Conservation (phyloP, 2,797 vertebrate species). For the Apogon hyalosoma region DNA sequence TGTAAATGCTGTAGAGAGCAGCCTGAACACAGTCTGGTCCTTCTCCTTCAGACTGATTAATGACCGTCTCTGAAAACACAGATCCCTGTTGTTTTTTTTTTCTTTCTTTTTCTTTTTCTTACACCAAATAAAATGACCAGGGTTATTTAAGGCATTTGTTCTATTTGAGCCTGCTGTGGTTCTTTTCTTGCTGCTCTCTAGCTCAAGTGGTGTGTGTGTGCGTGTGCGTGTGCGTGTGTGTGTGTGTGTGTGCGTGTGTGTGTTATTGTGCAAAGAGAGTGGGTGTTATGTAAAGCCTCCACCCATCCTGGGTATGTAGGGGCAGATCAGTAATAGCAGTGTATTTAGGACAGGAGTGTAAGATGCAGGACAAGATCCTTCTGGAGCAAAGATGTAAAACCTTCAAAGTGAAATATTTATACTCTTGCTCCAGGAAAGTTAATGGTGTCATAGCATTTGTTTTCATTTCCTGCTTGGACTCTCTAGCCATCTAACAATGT, state of each 20-base stretch:
- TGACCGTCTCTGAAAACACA: slow-evolving; percentile 30
- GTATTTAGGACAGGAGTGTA: slow-evolving; percentile 46
- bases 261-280: slow-evolving; percentile 39
- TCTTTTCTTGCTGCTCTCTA: slow-evolving; percentile 34
- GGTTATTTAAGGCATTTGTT: slow-evolving; percentile 57
- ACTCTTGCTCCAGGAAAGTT: slow-evolving; percentile 34
- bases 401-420: slow-evolving; percentile 67
- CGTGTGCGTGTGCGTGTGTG: no score
- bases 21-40: background rate
- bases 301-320: slow-evolving; percentile 54
- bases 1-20: slow-evolving; percentile 14
- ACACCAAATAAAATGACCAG: slow-evolving; percentile 41
- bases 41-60: slow-evolving; percentile 51
- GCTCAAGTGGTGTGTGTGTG: slow-evolving; percentile 7
- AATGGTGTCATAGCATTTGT: slow-evolving; percentile 43
- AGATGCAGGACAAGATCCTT: slow-evolving; percentile 45
- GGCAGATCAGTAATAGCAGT: slow-evolving; percentile 49
- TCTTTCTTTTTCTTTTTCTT: slow-evolving; percentile 1
- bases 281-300: slow-evolving; percentile 69
- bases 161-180: slow-evolving; percentile 55
- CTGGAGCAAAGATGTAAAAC: slow-evolving; percentile 51
- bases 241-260: slow-evolving; percentile 13
- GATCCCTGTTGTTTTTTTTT: background rate
- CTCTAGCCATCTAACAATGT: slow-evolving; percentile 23
- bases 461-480: slow-evolving; percentile 43